Percentiles rank a stretch among this genome's conserved stretches.
These are phyloP conservation scores for Pelagia noctiluca DNA, from an alignment of 30 jellyfish, hydroid and myxozoan genomes.

Conservation along the genomic window DNA sequence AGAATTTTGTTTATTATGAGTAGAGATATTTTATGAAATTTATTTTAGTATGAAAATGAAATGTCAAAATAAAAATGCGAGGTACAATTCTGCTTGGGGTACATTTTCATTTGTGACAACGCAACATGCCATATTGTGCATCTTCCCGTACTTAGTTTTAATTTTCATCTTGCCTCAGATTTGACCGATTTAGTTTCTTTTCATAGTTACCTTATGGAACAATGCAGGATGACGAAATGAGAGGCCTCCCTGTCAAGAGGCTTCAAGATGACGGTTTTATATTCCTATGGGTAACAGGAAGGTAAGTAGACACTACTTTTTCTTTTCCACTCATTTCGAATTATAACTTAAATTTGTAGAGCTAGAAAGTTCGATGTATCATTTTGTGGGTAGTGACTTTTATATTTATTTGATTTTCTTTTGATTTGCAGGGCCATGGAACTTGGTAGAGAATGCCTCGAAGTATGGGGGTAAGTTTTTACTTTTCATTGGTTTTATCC, in stretches of 20 bases:
- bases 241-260: conserved; percentile 70
- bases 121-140: too few relatives aligned
- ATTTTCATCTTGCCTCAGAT: background rate
- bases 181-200: background rate
- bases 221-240: conserved; percentile 98
- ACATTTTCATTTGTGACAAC: too few relatives aligned
- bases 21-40: too few relatives aligned
- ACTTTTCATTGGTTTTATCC: too few relatives aligned
- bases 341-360: too few relatives aligned
- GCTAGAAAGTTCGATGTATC: too few relatives aligned
- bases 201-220: conserved; percentile 98
- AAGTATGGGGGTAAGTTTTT: conserved; percentile 91
- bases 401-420: too few relatives aligned
- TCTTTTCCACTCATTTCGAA: background rate
- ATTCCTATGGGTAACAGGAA: conserved; percentile 99
- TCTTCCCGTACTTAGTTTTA: background rate
- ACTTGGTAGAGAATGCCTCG: conserved; percentile 97
- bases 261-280: conserved; percentile 96
- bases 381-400: too few relatives aligned
- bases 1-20: too few relatives aligned
- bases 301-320: conserved; percentile 37
- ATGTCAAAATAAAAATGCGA: too few relatives aligned
- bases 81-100: too few relatives aligned
- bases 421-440: conserved; percentile 93
- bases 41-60: too few relatives aligned